Evolutionary conservation across 2,113 vertebrate species (phyloP).

Genomic region (Dasyprocta punctata): DNA sequence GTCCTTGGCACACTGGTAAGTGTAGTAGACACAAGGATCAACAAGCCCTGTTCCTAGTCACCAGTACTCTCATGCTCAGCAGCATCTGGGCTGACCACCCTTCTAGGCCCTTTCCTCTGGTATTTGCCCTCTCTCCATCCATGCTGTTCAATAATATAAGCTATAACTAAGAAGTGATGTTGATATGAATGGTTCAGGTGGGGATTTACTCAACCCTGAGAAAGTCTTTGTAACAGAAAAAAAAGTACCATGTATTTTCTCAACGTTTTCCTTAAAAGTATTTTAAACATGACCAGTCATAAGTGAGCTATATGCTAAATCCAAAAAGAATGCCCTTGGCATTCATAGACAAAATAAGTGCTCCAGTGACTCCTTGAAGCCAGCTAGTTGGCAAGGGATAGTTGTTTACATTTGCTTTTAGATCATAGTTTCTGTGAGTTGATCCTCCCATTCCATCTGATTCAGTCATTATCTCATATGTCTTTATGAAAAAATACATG

Average conservation of each 20-base stretch:
- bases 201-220: not conserved
- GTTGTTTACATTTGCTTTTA: not conserved
- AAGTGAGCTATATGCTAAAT: not conserved
- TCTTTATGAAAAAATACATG: not conserved
- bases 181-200: not conserved
- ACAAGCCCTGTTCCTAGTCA: not conserved
- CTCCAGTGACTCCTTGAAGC: not conserved
- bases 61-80: not conserved
- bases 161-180: not conserved
- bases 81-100: fast-evolving
- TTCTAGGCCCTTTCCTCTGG: not conserved
- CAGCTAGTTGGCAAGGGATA: not conserved
- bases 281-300: not conserved
- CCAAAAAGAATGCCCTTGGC: not conserved
- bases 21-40: not conserved
- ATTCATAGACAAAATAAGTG: not conserved
- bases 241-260: not conserved
- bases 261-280: not conserved
- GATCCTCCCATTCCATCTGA: not conserved
- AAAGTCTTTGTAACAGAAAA: not conserved
- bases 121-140: not conserved
- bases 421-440: not conserved
- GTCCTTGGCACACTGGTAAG: not conserved
- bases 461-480: not conserved
- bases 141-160: not conserved